Conservation (phyloP, 2,113 vertebrate genomes). For the Anthoscopus minutus region DNA sequence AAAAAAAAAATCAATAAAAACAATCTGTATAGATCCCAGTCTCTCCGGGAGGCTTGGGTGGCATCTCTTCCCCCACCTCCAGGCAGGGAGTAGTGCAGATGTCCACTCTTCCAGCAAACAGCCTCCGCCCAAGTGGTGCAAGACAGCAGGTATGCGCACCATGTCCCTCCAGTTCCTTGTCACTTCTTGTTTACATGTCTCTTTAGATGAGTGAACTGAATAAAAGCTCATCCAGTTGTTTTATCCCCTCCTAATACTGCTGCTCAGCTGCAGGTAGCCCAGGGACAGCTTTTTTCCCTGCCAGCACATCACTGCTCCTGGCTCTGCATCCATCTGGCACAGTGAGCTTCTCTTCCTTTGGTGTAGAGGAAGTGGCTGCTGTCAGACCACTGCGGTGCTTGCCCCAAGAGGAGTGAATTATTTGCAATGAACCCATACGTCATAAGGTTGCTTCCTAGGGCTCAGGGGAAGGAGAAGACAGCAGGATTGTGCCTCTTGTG, state of each 20-base stretch:
- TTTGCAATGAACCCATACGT: background rate
- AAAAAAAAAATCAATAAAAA: background rate
- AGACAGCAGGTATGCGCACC: background rate
- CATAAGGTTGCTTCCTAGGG: background rate
- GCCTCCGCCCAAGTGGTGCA: background rate
- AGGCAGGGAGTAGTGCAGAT: background rate
- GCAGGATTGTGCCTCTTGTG: background rate
- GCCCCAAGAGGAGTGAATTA: background rate
- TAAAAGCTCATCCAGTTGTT: constrained; percentile 65
- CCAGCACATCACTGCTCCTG: background rate
- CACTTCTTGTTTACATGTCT: constrained; percentile 68
- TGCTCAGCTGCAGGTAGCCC: constrained; percentile 34
- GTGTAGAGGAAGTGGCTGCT: background rate
- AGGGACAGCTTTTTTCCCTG: background rate
- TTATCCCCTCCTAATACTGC: constrained; percentile 32
- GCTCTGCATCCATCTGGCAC: background rate
- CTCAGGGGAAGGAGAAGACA: background rate
- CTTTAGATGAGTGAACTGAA: constrained; percentile 64
- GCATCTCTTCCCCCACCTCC: constrained; percentile 19
- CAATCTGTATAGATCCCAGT: background rate
- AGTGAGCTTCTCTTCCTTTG: background rate
- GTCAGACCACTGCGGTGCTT: accelerated
- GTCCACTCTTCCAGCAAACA: background rate
- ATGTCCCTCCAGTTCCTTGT: constrained; percentile 50
- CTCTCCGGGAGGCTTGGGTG: constrained; percentile 13